Conservation (phyloP, 30 jellyfish, hydroid and myxozoan species). For the Euphysa ruthae region DNA sequence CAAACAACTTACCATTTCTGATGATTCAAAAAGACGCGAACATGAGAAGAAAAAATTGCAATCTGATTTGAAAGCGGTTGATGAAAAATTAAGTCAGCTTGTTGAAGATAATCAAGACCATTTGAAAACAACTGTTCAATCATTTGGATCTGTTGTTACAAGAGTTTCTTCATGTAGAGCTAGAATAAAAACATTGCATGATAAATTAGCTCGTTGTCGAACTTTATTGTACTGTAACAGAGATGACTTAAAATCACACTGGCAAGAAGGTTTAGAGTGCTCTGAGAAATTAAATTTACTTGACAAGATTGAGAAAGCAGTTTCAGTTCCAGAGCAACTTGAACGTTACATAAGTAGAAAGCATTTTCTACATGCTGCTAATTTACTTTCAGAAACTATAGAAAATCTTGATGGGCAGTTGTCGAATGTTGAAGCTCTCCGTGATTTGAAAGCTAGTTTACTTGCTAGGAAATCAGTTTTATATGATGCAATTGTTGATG, state of each 20-base stretch:
- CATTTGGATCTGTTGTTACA: constrained; percentile 85
- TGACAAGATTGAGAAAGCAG: constrained; percentile 85
- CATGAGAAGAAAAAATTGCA: constrained; percentile 64
- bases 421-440: constrained; percentile 71
- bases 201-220: constrained; percentile 69
- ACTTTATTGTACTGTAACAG: constrained; percentile 70
- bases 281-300: constrained; percentile 65
- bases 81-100: constrained; percentile 47
- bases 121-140: constrained; percentile 76
- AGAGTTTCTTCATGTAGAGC: constrained; percentile 44
- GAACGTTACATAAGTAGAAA: constrained; percentile 56
- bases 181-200: constrained; percentile 53
- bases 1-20: constrained; percentile 76
- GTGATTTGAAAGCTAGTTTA: constrained; percentile 63
- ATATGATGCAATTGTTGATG: constrained; percentile 80
- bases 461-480: constrained; percentile 56
- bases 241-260: constrained; percentile 78
- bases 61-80: constrained; percentile 67
- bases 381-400: constrained; percentile 57
- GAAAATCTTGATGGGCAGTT: constrained; percentile 46
- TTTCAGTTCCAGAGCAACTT: constrained; percentile 91
- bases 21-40: constrained; percentile 68
- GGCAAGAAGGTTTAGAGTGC: constrained; percentile 98
- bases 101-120: constrained; percentile 93
- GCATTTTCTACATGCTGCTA: constrained; percentile 80